These are phyloP conservation scores for Lepidochrysops patricia DNA, from an alignment of 2,888 invertebrate genomes.

Conservation along the genomic window DNA sequence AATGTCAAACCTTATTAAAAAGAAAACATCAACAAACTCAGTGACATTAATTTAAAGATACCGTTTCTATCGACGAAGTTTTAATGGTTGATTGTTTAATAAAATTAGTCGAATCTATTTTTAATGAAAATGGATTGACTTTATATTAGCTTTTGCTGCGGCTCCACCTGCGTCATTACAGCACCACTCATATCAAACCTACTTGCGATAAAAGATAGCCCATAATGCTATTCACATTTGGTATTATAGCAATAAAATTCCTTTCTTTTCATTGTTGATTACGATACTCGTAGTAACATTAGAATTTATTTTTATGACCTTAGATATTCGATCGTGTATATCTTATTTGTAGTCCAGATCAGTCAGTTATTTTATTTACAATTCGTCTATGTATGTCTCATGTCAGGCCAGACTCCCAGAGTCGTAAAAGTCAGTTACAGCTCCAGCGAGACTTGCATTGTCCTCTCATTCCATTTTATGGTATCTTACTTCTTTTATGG, in stretches of 20 bases:
- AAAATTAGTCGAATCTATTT: no score
- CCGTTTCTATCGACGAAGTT: not conserved
- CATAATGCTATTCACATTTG: no score
- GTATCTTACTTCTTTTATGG: not conserved
- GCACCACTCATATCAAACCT: no score
- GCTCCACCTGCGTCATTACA: no score
- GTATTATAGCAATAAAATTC: no score
- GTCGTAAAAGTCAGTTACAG: not conserved
- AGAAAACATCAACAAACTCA: not conserved
- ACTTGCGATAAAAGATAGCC: no score
- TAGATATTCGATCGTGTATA: not conserved
- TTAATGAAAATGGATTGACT: no score
- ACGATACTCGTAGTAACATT: no score
- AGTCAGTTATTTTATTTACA: not conserved
- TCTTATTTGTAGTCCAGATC: not conserved
- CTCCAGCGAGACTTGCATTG: not conserved
- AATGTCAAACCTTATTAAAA: constrained; percentile 7
- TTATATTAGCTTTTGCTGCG: no score
- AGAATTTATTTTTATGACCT: no score
- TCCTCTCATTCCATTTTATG: not conserved
- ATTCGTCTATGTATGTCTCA: not conserved
- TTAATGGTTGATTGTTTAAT: not conserved
- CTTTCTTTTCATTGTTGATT: no score
- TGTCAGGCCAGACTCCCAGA: not conserved
- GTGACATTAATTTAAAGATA: not conserved